Evolutionary conservation across 2,888 invertebrate genomes (phyloP).

Genomic region (Pristionchus entomophagus): DNA sequence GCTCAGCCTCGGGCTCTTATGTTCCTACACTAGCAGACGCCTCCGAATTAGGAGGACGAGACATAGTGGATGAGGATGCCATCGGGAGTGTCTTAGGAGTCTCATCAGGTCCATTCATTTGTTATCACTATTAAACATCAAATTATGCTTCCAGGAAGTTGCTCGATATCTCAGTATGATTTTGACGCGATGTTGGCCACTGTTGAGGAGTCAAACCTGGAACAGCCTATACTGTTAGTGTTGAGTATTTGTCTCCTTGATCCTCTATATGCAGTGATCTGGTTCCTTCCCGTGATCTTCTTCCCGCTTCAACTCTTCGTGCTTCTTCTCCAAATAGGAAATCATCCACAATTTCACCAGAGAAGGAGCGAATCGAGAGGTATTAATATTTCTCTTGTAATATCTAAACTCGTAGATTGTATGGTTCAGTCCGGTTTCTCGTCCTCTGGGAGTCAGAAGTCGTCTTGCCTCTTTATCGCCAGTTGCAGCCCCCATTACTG

Average conservation of each 20-base stretch:
- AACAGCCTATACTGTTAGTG: background rate
- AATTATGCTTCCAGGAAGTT: background rate
- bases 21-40: conserved; percentile 23
- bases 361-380: background rate
- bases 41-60: conserved; percentile 38
- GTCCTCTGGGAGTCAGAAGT: background rate
- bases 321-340: background rate
- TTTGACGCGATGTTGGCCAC: background rate
- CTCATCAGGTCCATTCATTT: background rate
- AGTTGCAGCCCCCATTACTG: background rate
- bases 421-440: background rate
- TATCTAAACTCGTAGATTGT: background rate
- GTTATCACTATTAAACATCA: background rate
- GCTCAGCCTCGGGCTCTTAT: background rate
- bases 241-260: background rate
- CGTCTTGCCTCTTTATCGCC: background rate
- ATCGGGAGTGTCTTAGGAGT: background rate
- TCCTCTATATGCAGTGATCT: background rate
- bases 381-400: background rate
- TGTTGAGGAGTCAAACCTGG: conserved; percentile 10
- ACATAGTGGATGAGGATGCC: conserved; percentile 25
- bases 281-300: background rate
- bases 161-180: conserved; percentile 18
- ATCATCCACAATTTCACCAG: background rate
- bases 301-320: background rate